Evolutionary conservation across 2,113 vertebrate species (phyloP), one percentile per base, ranked within the genome.

Genomic region (Zosterops hypoxanthus): DNA sequence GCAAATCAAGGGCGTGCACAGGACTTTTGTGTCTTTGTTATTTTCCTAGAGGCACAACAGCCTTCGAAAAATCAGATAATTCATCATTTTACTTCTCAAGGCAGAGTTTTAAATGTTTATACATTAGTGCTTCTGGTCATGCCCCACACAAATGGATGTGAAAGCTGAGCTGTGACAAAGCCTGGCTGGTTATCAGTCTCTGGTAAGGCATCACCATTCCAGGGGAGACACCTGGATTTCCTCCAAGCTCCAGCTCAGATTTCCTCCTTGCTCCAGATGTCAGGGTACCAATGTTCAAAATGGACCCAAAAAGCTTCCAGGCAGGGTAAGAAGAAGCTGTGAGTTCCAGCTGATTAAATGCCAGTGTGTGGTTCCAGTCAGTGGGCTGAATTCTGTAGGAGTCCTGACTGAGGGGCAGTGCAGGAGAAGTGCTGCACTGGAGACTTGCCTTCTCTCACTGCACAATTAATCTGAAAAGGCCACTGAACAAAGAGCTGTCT

Each of bases 1-100:
- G 0, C 13, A 49, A 73, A 65, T 70, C 31, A 76, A 50, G 13
- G 20, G 47, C 0, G 0, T 47, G 12, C 42, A 16, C 34, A 64
- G 34, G 44, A 46, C 28, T 73, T 47, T 7, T 3, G 3, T 42
- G 42, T 44, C 59, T 86, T 60, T 3, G 3, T 52, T 63, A 1
- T 73, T 81, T 42, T 88, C 23, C 47, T 39, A 68, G 69, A 78
- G 39, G 31, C 17, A n/a, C 13, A 21, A 5, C 0, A 3, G 33
- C 21, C 53, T 78, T 71, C 63, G 17, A 5, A 1, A 1, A 55
- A 47, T 63, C 13, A 68, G 77, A 29, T 1, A 7, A 50, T 69
- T 55, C 5, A 57, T 47, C 26, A 14, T 80, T 86, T 92, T 71
- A 39, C 44, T 72, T 83, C 34, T 76, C 66, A 15, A 11, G 57